A percentile compares a stretch with the other conserved stretches of the same genome.
Conservation (phyloP, 1,140 invertebrate species). For the Lasioglossum albipes region DNA sequence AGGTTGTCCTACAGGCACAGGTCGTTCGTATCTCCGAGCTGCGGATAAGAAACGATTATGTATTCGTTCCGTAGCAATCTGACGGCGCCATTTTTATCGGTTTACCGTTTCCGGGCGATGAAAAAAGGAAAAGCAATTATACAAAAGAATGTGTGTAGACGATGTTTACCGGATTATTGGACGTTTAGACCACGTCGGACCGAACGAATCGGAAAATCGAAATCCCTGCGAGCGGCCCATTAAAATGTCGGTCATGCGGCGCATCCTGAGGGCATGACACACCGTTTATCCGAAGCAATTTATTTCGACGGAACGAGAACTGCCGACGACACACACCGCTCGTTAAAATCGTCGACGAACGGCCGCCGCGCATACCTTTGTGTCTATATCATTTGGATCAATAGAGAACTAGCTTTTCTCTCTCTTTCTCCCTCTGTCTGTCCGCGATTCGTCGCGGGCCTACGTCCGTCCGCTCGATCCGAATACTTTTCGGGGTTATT, state of each 20-base stretch:
- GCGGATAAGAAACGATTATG: too few relatives aligned
- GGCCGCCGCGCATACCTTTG: conserved; percentile 32
- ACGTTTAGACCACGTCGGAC: neutral
- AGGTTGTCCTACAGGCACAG: too few relatives aligned
- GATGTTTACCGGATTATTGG: neutral
- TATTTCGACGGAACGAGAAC: conserved; percentile 47
- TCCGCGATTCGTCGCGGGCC: conserved; percentile 9
- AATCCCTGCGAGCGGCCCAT: neutral
- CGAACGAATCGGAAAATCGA: neutral
- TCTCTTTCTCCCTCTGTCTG: neutral
- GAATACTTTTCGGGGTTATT: neutral
- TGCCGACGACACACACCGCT: conserved; percentile 44
- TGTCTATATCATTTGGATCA: conserved; percentile 49
- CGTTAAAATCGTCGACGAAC: conserved; percentile 47
- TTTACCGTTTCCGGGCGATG: too few relatives aligned
- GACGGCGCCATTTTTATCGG: too few relatives aligned
- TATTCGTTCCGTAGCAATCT: too few relatives aligned
- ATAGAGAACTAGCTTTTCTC: conserved; percentile 33
- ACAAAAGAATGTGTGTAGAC: neutral
- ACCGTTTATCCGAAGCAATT: conserved; percentile 36
- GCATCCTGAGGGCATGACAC: conserved; percentile 22
- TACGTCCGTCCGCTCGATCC: conserved; percentile 26
- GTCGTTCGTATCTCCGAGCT: too few relatives aligned
- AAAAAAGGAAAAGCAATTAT: too few relatives aligned
- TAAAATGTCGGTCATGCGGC: conserved; percentile 39